A percentile compares a stretch with the other conserved stretches of the same genome.
phyloP scores from a whole-genome alignment of 2,888 invertebrate species.

The Nemoura dubitans region DNA sequence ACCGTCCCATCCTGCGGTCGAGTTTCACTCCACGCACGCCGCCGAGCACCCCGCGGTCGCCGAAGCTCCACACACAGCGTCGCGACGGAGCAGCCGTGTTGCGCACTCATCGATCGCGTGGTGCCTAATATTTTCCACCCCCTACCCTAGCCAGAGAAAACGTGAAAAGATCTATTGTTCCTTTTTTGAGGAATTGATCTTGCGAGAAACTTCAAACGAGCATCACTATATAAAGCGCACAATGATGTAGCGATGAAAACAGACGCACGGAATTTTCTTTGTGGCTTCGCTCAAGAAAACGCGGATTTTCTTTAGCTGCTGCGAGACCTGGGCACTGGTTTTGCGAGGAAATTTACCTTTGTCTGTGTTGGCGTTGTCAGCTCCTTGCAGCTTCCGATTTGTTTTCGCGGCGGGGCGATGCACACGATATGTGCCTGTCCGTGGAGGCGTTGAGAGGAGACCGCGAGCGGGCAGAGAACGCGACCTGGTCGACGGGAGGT shows the following conservation, averaged over 20 bases:
- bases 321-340: background rate
- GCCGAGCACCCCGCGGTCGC: no score
- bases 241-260: background rate
- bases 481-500: background rate
- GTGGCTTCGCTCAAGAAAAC: background rate
- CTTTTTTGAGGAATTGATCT: background rate
- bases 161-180: conserved; percentile 4
- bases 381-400: background rate
- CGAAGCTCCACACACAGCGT: background rate
- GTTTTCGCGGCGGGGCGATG: background rate
- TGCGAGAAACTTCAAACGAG: conserved; percentile 7
- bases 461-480: background rate
- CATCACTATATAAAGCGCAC: background rate
- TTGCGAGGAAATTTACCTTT: background rate
- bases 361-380: background rate
- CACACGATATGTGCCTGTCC: background rate
- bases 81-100: background rate
- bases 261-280: background rate
- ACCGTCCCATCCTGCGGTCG: no score
- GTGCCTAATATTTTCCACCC: background rate
- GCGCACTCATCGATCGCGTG: background rate
- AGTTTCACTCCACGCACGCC: no score
- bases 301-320: background rate
- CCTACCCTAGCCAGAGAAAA: background rate
- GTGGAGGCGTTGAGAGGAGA: background rate